Evolutionary conservation across 2,113 vertebrate genomes (phyloP).

Genomic region (Megaceryle maxima): DNA sequence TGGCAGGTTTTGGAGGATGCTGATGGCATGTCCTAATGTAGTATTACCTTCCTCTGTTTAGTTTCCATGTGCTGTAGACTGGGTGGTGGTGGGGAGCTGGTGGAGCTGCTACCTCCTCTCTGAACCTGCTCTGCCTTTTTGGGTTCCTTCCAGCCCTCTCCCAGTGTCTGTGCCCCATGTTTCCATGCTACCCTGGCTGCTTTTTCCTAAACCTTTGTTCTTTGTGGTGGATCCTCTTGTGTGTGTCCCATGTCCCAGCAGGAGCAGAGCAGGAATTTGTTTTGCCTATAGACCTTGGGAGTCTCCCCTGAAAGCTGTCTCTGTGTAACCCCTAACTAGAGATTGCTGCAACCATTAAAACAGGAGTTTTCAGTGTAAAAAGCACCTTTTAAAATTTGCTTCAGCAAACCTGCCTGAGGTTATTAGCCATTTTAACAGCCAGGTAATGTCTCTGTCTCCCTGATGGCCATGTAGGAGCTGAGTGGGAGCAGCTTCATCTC

Average conservation of each 20-base stretch:
- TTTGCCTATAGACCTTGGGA: not conserved
- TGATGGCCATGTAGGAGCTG: rapidly evolving
- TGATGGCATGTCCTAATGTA: rapidly evolving
- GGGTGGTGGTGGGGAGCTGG: not conserved
- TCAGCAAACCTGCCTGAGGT: not conserved
- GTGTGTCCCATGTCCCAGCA: not conserved
- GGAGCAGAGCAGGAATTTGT: not conserved
- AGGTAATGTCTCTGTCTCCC: not conserved
- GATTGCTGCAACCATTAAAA: not conserved
- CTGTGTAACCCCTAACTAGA: not conserved
- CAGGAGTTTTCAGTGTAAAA: not conserved
- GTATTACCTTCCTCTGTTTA: not conserved
- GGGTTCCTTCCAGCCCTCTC: not conserved
- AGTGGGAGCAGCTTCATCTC: not conserved
- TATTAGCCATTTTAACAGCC: not conserved
- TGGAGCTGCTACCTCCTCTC: not conserved
- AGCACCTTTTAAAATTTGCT: not conserved
- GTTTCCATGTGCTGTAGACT: rapidly evolving
- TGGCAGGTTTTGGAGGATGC: not conserved
- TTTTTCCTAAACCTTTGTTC: not conserved
- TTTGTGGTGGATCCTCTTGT: not conserved
- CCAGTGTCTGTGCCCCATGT: rapidly evolving
- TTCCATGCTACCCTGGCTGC: not conserved
- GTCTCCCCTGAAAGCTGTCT: not conserved
- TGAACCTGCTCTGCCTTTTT: not conserved